Conservation (phyloP, 2,113 vertebrate species). For the Pygoscelis antarcticus region DNA sequence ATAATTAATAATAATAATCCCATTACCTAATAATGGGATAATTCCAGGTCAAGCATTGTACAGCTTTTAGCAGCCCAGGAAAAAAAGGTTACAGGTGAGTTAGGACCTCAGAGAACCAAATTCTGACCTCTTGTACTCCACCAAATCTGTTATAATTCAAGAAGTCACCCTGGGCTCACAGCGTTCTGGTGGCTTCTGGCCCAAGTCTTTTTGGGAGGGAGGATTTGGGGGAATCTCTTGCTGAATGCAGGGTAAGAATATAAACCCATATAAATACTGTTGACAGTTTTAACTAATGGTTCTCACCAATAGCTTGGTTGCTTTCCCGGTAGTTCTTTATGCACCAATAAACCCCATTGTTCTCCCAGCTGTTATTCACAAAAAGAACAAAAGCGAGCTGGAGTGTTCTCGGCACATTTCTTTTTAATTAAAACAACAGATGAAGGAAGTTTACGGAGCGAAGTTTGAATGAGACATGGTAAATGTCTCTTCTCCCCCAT, state of each 20-base stretch:
- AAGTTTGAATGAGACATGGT: not conserved
- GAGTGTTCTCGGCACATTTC: not conserved
- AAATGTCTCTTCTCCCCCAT: not conserved
- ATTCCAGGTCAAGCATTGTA: not conserved
- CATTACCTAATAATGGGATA: not conserved
- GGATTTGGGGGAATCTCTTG: not conserved
- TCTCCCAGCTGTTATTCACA: conserved; percentile 57
- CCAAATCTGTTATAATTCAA: not conserved
- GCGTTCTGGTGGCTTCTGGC: not conserved
- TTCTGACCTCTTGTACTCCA: not conserved
- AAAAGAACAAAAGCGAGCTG: conserved; percentile 28
- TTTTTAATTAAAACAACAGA: conserved; percentile 40
- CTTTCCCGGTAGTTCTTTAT: conserved; percentile 57
- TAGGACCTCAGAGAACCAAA: not conserved
- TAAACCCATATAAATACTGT: not conserved
- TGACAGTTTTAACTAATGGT: conserved; percentile 52
- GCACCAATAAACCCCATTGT: conserved; percentile 61
- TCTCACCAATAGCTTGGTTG: conserved; percentile 43
- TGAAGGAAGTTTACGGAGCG: not conserved
- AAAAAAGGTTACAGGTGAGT: not conserved
- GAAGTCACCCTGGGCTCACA: not conserved
- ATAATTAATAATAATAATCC: not conserved
- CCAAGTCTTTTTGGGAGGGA: not conserved
- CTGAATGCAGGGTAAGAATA: not conserved
- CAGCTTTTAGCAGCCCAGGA: not conserved